A percentile compares a stretch with the other conserved stretches of the same genome.
Conservation (phyloP, 2,113 vertebrate species). For the Brachirus orientalis region DNA sequence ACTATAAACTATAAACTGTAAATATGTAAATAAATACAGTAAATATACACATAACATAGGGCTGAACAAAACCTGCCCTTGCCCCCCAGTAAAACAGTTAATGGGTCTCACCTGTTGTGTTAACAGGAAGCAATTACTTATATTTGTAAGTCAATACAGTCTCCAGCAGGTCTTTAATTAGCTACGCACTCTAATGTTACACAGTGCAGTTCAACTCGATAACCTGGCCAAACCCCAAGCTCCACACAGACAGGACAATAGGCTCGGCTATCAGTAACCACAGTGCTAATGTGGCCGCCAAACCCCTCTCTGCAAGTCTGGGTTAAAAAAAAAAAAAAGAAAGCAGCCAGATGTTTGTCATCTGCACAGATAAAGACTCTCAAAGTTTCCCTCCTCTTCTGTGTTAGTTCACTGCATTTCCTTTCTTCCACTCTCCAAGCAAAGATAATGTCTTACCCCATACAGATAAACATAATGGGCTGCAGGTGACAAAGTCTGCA, state of each 20-base stretch:
- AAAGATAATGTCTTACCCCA: constrained; percentile 64
- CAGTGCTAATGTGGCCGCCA: constrained; percentile 36
- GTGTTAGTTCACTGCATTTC: constrained; percentile 19
- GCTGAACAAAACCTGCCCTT: constrained; percentile 29
- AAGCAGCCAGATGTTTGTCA: constrained; percentile 72
- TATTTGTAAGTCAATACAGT: constrained; percentile 67
- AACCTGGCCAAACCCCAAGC: constrained; percentile 46
- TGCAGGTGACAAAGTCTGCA: constrained; percentile 57
- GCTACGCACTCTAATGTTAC: constrained; percentile 73
- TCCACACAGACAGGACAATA: constrained; percentile 57
- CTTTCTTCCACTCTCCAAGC: constrained; percentile 33
- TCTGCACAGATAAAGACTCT: constrained; percentile 70
- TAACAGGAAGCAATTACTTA: constrained; percentile 74
- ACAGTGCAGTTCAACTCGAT: constrained; percentile 52
- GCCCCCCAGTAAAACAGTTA: constrained; percentile 56
- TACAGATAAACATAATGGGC: constrained; percentile 43
- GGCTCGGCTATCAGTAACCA: constrained; percentile 60
- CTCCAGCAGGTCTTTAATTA: constrained; percentile 67
- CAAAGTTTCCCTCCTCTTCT: constrained; percentile 62
- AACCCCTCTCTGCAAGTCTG: constrained; percentile 39
- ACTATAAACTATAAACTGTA: no score
- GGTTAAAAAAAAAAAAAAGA: constrained; percentile 16
- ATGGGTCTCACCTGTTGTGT: constrained; percentile 68
- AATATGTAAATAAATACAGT: not conserved
- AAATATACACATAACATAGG: constrained; percentile 10